Base-by-base conservation (phyloP, 2,888 invertebrate species). In the Dorcus hopei region DNA sequence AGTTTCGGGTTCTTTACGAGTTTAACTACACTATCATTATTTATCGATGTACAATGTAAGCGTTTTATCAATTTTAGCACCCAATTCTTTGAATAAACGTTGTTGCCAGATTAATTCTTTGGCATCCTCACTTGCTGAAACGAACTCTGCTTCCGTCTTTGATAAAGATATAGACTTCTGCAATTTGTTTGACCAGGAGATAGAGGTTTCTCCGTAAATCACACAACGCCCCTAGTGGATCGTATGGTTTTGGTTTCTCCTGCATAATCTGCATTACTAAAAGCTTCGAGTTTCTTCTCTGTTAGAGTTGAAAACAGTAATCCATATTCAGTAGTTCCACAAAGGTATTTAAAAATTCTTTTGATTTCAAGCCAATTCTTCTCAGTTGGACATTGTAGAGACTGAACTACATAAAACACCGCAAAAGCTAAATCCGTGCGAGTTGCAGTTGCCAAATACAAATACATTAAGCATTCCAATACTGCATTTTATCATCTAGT, bases 121-220 rank as follows among this genome's bases (percentile, higher is more conserved):
- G 1, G 55, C 53, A 41, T 50, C 60, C 38, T 62, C 70, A 57
- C 64, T 67, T 33, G 70, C 70, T 54, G 71, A 69, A 23, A 72
- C 69, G 43, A 70, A 68, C n/a, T 72, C 69, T 23, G 68, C 68
- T 49, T 72, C 69, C 9, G 70, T 61, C 2, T 69, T 68, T 9
- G 64, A 63, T 11, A 70, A 64, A 11, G 68, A 58, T 26, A 61
- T 62, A 14, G 65, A 65, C 14, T 63, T 59, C 38, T 60, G 58
- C 38, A 56, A 42, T 14, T 14, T 14, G 14, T 1, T 14, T 14
- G 14, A 14, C 14, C 14, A 14, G 14, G 14, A 14, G 14, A 42
- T 48, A 41, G 11, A 3, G 3, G 41, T 2, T 41, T n/a, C 41
- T 3, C 41, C 41, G 7, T 41, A 41, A 4, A n/a, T 41, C 41